Percentiles rank a stretch among this genome's conserved stretches.
phyloP scores from a whole-genome alignment of 2,888 invertebrate genomes.

The Papilio protenor region DNA sequence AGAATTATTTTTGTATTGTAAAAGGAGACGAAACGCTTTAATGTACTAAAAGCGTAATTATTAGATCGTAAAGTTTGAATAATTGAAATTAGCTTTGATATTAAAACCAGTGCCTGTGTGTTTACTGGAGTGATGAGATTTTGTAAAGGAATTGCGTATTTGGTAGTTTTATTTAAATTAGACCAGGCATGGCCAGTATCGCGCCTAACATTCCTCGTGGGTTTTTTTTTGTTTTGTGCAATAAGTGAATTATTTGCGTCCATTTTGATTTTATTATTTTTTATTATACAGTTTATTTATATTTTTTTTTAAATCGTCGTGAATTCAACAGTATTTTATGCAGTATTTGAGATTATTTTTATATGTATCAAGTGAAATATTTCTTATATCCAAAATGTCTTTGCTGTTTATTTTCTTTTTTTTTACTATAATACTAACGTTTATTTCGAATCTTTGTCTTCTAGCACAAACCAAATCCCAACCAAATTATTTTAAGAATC shows the following conservation, averaged over 20 bases:
- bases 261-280: constrained; percentile 65
- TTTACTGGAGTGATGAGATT: background rate
- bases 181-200: constrained; percentile 58
- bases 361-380: constrained; percentile 28
- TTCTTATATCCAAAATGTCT: constrained; percentile 43
- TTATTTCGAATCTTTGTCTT: constrained; percentile 52
- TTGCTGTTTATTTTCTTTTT: constrained; percentile 68
- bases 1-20: background rate
- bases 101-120: background rate
- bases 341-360: constrained; percentile 68
- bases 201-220: constrained; percentile 47
- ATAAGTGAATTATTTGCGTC: constrained; percentile 81
- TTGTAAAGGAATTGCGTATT: background rate
- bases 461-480: constrained; percentile 69
- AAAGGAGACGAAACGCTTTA: background rate
- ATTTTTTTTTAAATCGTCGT: constrained; percentile 60
- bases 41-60: background rate
- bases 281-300: constrained; percentile 47
- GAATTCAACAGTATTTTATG: constrained; percentile 77
- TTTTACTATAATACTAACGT: constrained; percentile 28
- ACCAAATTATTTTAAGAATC: constrained; percentile 72
- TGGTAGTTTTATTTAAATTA: background rate
- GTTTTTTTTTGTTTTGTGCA: constrained; percentile 70
- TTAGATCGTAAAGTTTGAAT: background rate
- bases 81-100: constrained; percentile 1